Conservation (phyloP, 2,888 invertebrate species). For the Agonopterix subpropinquella region DNA sequence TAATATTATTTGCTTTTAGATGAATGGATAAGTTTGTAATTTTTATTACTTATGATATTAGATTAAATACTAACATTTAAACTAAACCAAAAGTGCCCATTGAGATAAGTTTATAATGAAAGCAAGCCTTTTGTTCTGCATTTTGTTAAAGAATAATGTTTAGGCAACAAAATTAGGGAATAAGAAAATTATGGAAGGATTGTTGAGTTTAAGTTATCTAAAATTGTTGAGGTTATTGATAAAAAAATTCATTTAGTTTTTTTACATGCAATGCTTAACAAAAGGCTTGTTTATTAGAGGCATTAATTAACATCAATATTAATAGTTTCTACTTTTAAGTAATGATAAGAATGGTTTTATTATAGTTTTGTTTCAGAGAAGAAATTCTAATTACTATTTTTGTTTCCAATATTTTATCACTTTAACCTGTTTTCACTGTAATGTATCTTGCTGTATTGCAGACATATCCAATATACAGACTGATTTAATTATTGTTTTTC, state of each 20-base stretch:
- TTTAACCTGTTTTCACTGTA: constrained; percentile 73
- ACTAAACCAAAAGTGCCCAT: constrained; percentile 77
- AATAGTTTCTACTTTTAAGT: constrained; percentile 67
- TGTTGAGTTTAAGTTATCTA: constrained; percentile 72
- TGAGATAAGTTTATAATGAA: constrained; percentile 72
- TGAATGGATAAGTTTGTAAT: constrained; percentile 66
- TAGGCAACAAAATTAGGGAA: constrained; percentile 71
- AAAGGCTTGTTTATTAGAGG: constrained; percentile 70
- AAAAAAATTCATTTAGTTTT: constrained; percentile 55
- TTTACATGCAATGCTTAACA: constrained; percentile 59
- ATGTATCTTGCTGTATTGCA: constrained; percentile 76
- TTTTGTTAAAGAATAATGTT: constrained; percentile 67
- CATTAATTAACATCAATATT: constrained; percentile 73
- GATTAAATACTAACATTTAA: constrained; percentile 69
- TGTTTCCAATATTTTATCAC: constrained; percentile 75
- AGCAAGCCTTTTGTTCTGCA: constrained; percentile 68
- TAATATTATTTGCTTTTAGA: constrained; percentile 72
- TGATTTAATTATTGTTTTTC: constrained; percentile 62
- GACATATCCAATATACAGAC: constrained; percentile 78
- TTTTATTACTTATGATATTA: constrained; percentile 68
- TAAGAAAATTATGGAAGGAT: constrained; percentile 67
- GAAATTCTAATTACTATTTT: constrained; percentile 74
- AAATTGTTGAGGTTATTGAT: constrained; percentile 70
- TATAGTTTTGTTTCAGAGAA: constrained; percentile 73
- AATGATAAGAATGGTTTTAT: constrained; percentile 71